A percentile compares a stretch with the other conserved stretches of the same genome.
phyloP scores from a whole-genome alignment of 2,888 invertebrate genomes.

The Heliconius hortense region DNA sequence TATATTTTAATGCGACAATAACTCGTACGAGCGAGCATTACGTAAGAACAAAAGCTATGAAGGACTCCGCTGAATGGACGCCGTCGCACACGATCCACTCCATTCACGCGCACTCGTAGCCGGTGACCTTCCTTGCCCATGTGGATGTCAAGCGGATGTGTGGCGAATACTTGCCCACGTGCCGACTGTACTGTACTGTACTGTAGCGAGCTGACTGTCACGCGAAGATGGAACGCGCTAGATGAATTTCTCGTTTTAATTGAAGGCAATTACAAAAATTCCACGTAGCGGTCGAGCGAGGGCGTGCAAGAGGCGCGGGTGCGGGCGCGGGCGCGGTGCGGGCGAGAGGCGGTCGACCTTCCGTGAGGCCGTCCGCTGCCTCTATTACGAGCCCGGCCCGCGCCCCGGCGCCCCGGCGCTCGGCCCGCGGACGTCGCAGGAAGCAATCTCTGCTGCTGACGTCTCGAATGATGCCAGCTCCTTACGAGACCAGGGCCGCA shows the following conservation, averaged over 20 bases:
- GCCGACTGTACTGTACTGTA: conserved; percentile 12
- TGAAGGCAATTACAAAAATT: conserved; percentile 79
- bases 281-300: conserved; percentile 71
- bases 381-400: conserved; percentile 24
- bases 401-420: conserved; percentile 22
- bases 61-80: conserved; percentile 65
- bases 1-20: conserved; percentile 44
- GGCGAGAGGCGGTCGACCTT: conserved; percentile 69
- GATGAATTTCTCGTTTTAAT: conserved; percentile 68
- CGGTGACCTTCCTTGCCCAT: conserved; percentile 49
- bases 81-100: conserved; percentile 54
- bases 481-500: conserved; percentile 4
- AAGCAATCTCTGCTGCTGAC: conserved; percentile 35
- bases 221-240: conserved; percentile 56
- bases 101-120: conserved; percentile 64
- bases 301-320: conserved; percentile 48
- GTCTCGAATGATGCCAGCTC: conserved; percentile 14
- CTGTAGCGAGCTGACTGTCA: conserved; percentile 36
- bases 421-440: conserved; percentile 35
- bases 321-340: conserved; percentile 46
- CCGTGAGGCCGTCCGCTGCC: conserved; percentile 72
- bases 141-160: conserved; percentile 52
- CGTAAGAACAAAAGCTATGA: conserved; percentile 65
- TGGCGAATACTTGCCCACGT: too few relatives aligned
- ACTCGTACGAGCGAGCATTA: conserved; percentile 50